Conservation (phyloP, 2,888 invertebrate species). For the Tuta absoluta region DNA sequence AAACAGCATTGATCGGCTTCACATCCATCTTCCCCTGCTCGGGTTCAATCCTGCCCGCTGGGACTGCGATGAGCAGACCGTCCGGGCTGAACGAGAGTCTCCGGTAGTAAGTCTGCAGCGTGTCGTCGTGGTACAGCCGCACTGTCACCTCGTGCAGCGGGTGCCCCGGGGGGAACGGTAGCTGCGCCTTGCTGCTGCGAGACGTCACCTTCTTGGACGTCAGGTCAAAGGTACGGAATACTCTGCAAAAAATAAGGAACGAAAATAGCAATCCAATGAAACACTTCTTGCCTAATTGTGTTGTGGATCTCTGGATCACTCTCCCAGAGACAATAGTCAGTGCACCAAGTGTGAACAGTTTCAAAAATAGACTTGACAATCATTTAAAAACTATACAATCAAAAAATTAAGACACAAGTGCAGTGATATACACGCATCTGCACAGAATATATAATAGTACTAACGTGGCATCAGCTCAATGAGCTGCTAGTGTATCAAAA, state of each 20-base stretch:
- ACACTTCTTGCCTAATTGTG: too few species aligned
- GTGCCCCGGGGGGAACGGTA: slow-evolving; percentile 80
- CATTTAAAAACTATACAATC: too few species aligned
- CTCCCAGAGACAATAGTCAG: too few species aligned
- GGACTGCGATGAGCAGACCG: slow-evolving; percentile 94
- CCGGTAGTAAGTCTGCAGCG: slow-evolving; percentile 95
- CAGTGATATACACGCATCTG: too few species aligned
- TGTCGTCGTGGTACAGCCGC: slow-evolving; percentile 94
- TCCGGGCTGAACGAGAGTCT: slow-evolving; percentile 95
- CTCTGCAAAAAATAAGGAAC: slow-evolving; percentile 69
- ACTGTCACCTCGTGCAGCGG: slow-evolving; percentile 82
- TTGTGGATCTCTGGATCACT: too few species aligned
- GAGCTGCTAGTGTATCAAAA: too few species aligned
- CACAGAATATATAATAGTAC: too few species aligned
- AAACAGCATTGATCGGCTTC: slow-evolving; percentile 81
- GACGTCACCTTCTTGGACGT: slow-evolving; percentile 84
- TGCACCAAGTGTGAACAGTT: too few species aligned
- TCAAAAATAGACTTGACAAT: too few species aligned
- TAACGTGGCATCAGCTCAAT: too few species aligned
- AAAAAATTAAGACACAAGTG: too few species aligned
- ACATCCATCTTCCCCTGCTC: slow-evolving; percentile 81
- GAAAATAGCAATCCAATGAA: too few species aligned
- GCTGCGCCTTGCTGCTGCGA: slow-evolving; percentile 83
- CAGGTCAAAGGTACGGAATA: slow-evolving; percentile 85
- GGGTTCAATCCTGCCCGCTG: slow-evolving; percentile 91